Base-by-base conservation (phyloP, 2,113 vertebrate species). In the Carettochelys insculpta region DNA sequence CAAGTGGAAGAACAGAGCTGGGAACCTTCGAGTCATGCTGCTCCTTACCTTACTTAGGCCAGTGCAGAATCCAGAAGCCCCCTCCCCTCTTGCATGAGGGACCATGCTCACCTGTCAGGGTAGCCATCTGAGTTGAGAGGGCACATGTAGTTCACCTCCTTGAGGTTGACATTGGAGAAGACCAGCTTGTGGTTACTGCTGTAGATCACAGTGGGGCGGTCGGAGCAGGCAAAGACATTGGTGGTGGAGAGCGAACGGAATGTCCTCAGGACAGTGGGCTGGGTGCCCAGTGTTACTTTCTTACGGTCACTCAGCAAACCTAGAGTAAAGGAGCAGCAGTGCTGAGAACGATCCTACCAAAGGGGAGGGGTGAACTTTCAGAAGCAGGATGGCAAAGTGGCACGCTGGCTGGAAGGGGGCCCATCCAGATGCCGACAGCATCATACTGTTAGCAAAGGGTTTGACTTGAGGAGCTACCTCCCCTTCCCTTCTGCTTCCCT, bases 111-210 rank as follows among this genome's bases (percentile, higher is more conserved):
- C 99, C 99, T 99, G 98, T 99, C 99, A 0, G 99, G 99, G 65
- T 99, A 99, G 0, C 99, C 99, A 45, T 99, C 99, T 0, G 99
- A 99, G 98, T 99, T 99, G 94, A 99, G 99, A 2, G 99, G 99
- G 94, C 99, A 99, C 99, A 99, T 99, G 94, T 99, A 99, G 97
- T 99, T 99, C 96, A 99, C 99, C 92, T 99, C 99, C 96, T 99
- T 99, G 90, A 99, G 98, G 97, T 99, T 99, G 97, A 99, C 99
- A 0, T 99, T 99, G 94, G 99, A 99, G 97, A 99, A 99, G 85
- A 99, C 99, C 93, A 99, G 97, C 91, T 99, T 99, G 98, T 99
- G 99, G 97, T 99, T 99, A 96, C 99, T 99, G 96, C 99, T 99
- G 95, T 99, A 99, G 98, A 99, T 99, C 98, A 99, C 99, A 1